These are phyloP conservation scores for Mycetomoellerius zeteki DNA, from an alignment of 1,140 invertebrate species.

Conservation along the genomic window DNA sequence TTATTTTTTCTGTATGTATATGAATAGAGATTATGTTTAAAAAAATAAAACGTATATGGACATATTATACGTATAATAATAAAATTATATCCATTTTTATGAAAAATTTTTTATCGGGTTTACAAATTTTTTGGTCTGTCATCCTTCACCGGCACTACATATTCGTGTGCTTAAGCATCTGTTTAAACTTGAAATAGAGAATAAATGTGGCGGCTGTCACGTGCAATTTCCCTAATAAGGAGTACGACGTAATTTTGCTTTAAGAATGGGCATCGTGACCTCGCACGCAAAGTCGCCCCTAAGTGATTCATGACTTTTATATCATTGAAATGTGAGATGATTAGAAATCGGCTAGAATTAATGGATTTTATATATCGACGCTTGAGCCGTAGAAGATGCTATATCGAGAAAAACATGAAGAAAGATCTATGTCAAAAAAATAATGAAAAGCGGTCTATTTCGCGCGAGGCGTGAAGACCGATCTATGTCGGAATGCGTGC, in stretches of 20 bases:
- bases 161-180: not conserved
- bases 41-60: too few species aligned
- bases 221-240: conserved; percentile 67
- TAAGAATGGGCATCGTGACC: not conserved
- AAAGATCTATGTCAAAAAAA: too few species aligned
- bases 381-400: too few species aligned
- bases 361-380: not conserved
- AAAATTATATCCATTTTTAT: too few species aligned
- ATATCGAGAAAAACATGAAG: too few species aligned
- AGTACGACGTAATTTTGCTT: conserved; percentile 54
- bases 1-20: too few species aligned
- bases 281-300: conserved; percentile 54
- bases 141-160: not conserved
- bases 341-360: not conserved
- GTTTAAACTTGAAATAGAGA: not conserved
- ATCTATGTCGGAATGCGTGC: too few species aligned
- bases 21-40: too few species aligned
- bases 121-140: conserved; percentile 2
- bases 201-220: not conserved
- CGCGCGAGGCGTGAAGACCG: too few species aligned
- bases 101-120: too few species aligned
- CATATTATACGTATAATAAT: too few species aligned
- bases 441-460: too few species aligned
- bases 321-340: not conserved
- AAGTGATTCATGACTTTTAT: not conserved